These are phyloP conservation scores for Eurois occulta DNA, from an alignment of 2,888 invertebrate genomes.

Conservation along the genomic window DNA sequence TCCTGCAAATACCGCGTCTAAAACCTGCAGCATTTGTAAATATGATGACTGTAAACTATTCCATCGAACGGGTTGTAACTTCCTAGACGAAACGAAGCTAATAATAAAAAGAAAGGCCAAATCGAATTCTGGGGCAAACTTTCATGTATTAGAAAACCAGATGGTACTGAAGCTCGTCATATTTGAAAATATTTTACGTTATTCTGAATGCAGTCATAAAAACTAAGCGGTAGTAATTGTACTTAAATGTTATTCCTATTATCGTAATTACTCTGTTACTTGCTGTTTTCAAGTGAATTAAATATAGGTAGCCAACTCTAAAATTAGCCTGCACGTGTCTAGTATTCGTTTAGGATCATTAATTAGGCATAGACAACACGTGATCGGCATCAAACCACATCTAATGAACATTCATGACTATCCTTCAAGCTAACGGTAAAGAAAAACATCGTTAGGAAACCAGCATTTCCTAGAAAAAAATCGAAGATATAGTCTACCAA, in stretches of 20 bases:
- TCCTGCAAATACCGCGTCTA: neutral
- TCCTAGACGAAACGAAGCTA: neutral
- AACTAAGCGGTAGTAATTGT: neutral
- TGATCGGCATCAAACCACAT: conserved; percentile 12
- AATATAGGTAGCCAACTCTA: neutral
- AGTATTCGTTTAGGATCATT: conserved; percentile 47
- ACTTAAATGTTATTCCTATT: neutral
- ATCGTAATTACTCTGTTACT: conserved; percentile 9
- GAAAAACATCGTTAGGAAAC: neutral
- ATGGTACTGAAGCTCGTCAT: neutral
- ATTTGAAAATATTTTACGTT: neutral
- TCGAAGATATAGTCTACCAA: neutral
- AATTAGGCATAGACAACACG: conserved; percentile 18
- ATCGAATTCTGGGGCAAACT: conserved; percentile 33
- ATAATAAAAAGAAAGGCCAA: neutral
- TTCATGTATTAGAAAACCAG: conserved; percentile 33
- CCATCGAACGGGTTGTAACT: neutral
- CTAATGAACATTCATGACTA: conserved; percentile 45
- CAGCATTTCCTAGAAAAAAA: neutral
- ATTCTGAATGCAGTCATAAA: neutral
- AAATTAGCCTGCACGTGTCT: conserved; percentile 31
- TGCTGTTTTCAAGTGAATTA: neutral
- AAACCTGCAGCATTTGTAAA: neutral
- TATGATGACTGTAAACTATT: neutral
- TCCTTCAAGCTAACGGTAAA: conserved; percentile 20